Evolutionary conservation across 1,140 invertebrate genomes (phyloP), one percentile per base, ranked within the genome.

Genomic region (Calosoma granatense): DNA sequence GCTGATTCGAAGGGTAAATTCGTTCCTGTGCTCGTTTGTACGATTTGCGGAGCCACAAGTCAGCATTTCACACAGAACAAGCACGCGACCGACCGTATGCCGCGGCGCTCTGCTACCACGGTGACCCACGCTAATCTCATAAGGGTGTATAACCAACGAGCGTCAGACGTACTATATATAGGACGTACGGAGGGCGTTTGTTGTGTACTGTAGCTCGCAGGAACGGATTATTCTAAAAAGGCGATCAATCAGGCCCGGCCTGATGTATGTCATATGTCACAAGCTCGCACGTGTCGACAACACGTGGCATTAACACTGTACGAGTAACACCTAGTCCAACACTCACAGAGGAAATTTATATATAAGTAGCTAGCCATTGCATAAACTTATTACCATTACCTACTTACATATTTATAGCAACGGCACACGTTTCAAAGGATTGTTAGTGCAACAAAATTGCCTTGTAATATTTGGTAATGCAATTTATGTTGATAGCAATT

Each of bases 171-270:
- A 9, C 41, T 47, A 47, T 17, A 17, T 47, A 17, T 47, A 17
- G 41, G 17, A 47, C 41, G 15, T 17, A 3, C n/a, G n/a, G n/a
- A n/a, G n/a, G n/a, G n/a, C n/a, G 6, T 47, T 47, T 47, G 41
- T n/a, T 36, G n/a, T n/a, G 26, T n/a, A n/a, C 26, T 36, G 26
- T 36, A 9, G 26, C 6, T 6, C 26, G 6, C 14, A 30, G 6
- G 17, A 47, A 47, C 22, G 58, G 58, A 59, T 59, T 59, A 59
- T 59, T 59, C 58, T 59, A 59, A 59, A 59, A 19, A 59, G 53
- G 43, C 58, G 19, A 59, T 59, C 58, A 59, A 59, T 59, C 58
- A 59, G 54, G 14, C 3, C 9, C 9, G 41, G 41, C 41, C n/a
- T 17, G 41, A 47, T 47, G 41, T 47, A 26, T 59, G 58, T 55